Base-by-base conservation (phyloP, 2,888 invertebrate species). In the Chymomyza amoena region DNA sequence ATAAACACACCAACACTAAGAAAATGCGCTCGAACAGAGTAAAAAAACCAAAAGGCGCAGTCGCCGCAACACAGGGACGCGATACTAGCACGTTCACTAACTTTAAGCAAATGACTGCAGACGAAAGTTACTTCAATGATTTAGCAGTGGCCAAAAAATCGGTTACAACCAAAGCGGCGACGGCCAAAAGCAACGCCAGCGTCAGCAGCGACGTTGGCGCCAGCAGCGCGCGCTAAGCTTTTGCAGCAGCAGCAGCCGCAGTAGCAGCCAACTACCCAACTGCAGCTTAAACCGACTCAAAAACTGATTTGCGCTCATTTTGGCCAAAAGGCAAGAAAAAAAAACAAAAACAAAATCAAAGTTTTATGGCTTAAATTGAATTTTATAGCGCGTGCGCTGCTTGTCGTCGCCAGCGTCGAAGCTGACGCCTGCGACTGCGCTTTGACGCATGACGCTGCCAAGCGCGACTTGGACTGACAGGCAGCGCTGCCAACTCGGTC, bases 41-140 rank as follows among this genome's bases (percentile, higher is more conserved):
- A 68, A n/a, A 75, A 64, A 64, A 68, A 54, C 20, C 28, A 61
- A 50, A 65, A 65, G 68, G 71, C 73, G 77, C 80, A 85, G 80
- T 80, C 77, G 76, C 79, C 77, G 78, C 68, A 76, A 71, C 62
- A 52, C 18, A 20, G 79, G 78, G 79, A 83, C 78, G 79, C 90
- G 91, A 90, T 91, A 91, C 89, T 87, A 89, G 89, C 91, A 84
- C 90, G 91, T 90, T 90, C 91, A 91, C 91, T 91, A 90, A 90
- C 92, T 90, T 90, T 87, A 91, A 90, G 89, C 89, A 91, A 91
- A 92, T 91, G 91, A 92, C 90, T 90, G 90, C 90, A 90, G 91
- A 91, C 91, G 90, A 90, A 89, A 89, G 91, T 90, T 84, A 86
- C 88, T 88, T 80, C 88, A 81, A 81, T 82, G 90, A 90, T 90